These are phyloP conservation scores for Hedya salicella DNA, from an alignment of 2,888 invertebrate genomes.

Conservation along the genomic window DNA sequence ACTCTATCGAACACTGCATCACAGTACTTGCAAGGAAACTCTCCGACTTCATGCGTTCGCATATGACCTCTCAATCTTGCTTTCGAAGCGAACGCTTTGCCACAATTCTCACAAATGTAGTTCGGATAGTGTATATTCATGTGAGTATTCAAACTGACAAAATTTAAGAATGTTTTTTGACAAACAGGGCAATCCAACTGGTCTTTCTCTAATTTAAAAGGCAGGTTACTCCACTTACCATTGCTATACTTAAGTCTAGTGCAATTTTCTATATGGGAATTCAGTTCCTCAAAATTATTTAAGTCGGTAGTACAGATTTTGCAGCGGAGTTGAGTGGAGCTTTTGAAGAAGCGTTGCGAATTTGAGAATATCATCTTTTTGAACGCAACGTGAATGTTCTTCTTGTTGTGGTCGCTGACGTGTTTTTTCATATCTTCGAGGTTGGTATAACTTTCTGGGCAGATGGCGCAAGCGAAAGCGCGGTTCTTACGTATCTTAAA, in stretches of 20 bases:
- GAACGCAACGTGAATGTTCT: conserved; percentile 67
- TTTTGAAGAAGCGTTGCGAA: conserved; percentile 66
- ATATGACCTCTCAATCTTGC: conserved; percentile 79
- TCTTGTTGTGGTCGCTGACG: conserved; percentile 61
- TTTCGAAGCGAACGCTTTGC: conserved; percentile 82
- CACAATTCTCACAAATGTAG: conserved; percentile 81
- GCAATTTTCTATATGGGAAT: conserved; percentile 66
- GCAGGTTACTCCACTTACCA: conserved; percentile 67
- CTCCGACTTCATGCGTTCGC: conserved; percentile 80
- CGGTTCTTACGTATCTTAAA: conserved; percentile 71
- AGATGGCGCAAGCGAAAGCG: conserved; percentile 65
- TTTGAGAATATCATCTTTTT: conserved; percentile 72
- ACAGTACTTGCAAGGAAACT: conserved; percentile 74
- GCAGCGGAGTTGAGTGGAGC: conserved; percentile 58
- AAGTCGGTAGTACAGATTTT: conserved; percentile 71
- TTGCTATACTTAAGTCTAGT: conserved; percentile 55
- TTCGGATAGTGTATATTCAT: conserved; percentile 83
- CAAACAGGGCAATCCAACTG: conserved; percentile 77
- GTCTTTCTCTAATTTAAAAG: conserved; percentile 77
- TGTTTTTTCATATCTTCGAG: conserved; percentile 69
- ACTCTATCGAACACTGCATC: conserved; percentile 72
- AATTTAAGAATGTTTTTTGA: conserved; percentile 73
- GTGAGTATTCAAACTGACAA: conserved; percentile 76
- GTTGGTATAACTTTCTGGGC: conserved; percentile 62
- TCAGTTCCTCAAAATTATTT: conserved; percentile 61